These are phyloP conservation scores for Hirtodrosophila trivittata DNA, from an alignment of 2,888 invertebrate species.

Conservation along the genomic window DNA sequence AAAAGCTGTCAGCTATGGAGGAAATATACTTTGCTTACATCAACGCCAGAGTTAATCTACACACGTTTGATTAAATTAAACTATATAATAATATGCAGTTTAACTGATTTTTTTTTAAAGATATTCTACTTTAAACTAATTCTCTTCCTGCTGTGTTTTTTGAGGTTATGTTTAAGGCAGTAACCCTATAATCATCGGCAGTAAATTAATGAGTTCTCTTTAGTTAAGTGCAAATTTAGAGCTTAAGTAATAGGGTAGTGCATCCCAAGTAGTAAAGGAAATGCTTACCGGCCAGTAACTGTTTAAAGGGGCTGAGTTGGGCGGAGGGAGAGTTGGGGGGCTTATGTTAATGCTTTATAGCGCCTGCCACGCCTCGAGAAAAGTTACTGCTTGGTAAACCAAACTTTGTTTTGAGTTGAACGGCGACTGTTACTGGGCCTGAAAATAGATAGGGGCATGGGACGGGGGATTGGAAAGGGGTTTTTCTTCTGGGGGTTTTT, in stretches of 20 bases:
- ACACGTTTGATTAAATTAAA: too few species aligned
- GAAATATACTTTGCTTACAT: too few species aligned
- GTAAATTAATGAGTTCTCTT: conserved; percentile 41
- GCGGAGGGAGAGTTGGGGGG: conserved; percentile 6
- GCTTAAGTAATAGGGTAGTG: conserved; percentile 8
- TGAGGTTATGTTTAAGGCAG: too few species aligned
- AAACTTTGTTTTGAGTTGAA: conserved; percentile 38
- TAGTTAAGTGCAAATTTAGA: conserved; percentile 41
- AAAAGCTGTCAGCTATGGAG: too few species aligned
- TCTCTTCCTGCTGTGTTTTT: too few species aligned
- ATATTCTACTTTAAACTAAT: too few species aligned
- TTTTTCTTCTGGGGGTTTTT: not conserved
- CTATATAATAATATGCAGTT: too few species aligned
- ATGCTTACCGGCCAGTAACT: conserved; percentile 11
- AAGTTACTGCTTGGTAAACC: conserved; percentile 40
- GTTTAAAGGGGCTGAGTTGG: conserved; percentile 14
- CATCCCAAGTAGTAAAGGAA: conserved; percentile 7
- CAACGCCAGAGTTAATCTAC: too few species aligned
- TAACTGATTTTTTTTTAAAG: too few species aligned
- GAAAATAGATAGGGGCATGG: not conserved
- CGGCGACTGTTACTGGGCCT: conserved; percentile 2
- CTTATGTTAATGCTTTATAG: conserved; percentile 42
- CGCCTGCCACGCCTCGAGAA: conserved; percentile 49
- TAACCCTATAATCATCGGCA: not conserved
- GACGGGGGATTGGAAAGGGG: conserved; percentile 1